These are phyloP conservation scores for Liparis tanakae DNA, from an alignment of 2,797 vertebrate genomes.

Conservation along the genomic window DNA sequence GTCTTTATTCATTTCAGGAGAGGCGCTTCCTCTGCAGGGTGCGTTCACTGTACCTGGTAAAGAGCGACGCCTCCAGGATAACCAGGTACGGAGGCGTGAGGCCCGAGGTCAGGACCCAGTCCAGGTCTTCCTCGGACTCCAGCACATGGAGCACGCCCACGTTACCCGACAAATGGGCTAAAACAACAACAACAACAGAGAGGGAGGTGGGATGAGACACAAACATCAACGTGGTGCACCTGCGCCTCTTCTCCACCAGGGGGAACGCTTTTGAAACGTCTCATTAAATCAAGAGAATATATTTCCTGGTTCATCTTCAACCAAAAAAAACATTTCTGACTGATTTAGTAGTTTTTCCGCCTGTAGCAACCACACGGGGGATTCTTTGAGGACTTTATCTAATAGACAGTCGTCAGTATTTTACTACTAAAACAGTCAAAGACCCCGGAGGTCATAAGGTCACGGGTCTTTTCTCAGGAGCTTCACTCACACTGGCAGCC, in stretches of 20 bases:
- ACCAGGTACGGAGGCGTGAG: constrained; percentile 92
- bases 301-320: too few relatives aligned
- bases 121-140: constrained; percentile 86
- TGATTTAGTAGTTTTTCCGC: background rate
- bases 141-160: constrained; percentile 94
- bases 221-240: too few relatives aligned
- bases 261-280: too few relatives aligned
- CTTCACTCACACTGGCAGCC: constrained; percentile 95
- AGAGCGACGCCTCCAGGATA: constrained; percentile 86
- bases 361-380: constrained; percentile 12
- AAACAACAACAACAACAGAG: constrained; percentile 12
- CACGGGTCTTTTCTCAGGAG: background rate
- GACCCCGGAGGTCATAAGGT: background rate
- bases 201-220: background rate
- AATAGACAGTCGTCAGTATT: background rate
- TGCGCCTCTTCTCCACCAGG: too few relatives aligned
- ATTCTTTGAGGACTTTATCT: background rate
- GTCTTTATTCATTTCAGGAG: background rate
- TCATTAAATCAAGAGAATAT: too few relatives aligned
- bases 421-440: background rate
- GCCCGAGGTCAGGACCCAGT: constrained; percentile 88
- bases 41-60: constrained; percentile 84
- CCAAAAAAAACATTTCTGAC: background rate
- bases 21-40: constrained; percentile 8
- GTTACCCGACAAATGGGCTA: constrained; percentile 92